Evolutionary conservation across 2,113 vertebrate genomes (phyloP).

Genomic region (Epinephelus moara): DNA sequence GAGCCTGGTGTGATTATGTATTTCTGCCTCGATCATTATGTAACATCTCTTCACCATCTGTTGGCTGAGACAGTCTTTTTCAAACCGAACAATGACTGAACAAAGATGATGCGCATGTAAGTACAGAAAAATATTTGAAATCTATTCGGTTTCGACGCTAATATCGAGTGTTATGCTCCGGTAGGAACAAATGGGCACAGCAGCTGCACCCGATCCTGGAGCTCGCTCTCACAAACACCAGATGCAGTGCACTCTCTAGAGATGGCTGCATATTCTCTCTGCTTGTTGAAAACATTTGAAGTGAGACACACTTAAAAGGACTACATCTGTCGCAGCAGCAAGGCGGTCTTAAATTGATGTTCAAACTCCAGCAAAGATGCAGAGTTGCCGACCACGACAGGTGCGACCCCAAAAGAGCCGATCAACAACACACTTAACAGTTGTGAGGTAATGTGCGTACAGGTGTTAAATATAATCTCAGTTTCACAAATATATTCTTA

Average conservation of each 20-base stretch:
- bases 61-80: conserved; percentile 4
- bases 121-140: not conserved
- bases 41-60: conserved; percentile 35
- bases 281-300: conserved; percentile 22
- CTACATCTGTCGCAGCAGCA: conserved; percentile 5
- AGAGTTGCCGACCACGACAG: not conserved
- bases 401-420: not conserved
- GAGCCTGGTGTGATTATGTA: conserved; percentile 23
- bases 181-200: not conserved
- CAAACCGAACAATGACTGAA: not conserved
- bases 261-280: not conserved
- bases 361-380: conserved; percentile 1
- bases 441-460: not conserved
- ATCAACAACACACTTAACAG: not conserved
- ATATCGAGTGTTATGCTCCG: conserved; percentile 7
- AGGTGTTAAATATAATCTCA: not conserved
- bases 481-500: conserved; percentile 45
- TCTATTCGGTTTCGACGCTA: not conserved
- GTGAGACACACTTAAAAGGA: conserved; percentile 6
- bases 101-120: not conserved
- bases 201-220: conserved; percentile 15
- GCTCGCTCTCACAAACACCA: conserved; percentile 7
- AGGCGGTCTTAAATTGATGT: not conserved
- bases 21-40: conserved; percentile 20
- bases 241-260: conserved; percentile 3